Percentiles rank a stretch among this genome's conserved stretches.
Evolutionary conservation across 1,140 invertebrate species (phyloP).

Genomic region (Drosophila melanogaster): Release_6_plus_ISO1_MT NT_033777.3:6211501-6212000

Average conservation of each 20-base stretch:
- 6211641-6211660: slow-evolving; percentile 68
- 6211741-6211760: slow-evolving; percentile 92
- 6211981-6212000: background rate
- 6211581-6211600: slow-evolving; percentile 42
- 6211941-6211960: background rate
- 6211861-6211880: too few relatives aligned
- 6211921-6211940: background rate
- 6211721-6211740: slow-evolving; percentile 89
- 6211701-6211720: slow-evolving; percentile 90
- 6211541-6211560: slow-evolving; percentile 74
- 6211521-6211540: slow-evolving; percentile 86
- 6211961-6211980: background rate
- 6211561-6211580: slow-evolving; percentile 71
- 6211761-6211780: slow-evolving; percentile 90
- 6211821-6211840: background rate
- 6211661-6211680: slow-evolving; percentile 88
- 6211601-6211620: slow-evolving; percentile 59
- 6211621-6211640: slow-evolving; percentile 52
- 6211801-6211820: slow-evolving; percentile 86
- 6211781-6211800: slow-evolving; percentile 91
- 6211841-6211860: too few relatives aligned
- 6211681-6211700: slow-evolving; percentile 89
- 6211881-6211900: background rate
- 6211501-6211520: slow-evolving; percentile 86
- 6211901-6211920: background rate